Evolutionary conservation across 2,113 vertebrate genomes (phyloP), one percentile per base, ranked within the genome.

Genomic region (Penelope pileata): DNA sequence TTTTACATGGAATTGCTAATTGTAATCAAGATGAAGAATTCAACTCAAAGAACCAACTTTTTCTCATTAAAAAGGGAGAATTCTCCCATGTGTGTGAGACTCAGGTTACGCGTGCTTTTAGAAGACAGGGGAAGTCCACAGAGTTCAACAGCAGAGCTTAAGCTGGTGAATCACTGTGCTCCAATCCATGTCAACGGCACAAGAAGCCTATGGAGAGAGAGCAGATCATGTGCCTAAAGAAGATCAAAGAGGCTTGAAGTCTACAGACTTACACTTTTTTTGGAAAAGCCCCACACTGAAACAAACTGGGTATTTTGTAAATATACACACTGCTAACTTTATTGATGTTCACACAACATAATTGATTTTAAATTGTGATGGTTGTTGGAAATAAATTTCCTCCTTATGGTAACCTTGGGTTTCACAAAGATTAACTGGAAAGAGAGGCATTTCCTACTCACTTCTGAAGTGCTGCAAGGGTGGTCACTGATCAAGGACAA

Each of bases 121-220:
- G 47, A 43, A 16, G 80, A 19, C 40, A 4, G 18, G 67, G 42
- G 36, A 88, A 68, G 42, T 74, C 32, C 8, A 29, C 18, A 23
- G 81, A 45, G 30, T 32, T 94, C 30, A 74, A 32, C 1, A 0
- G 40, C 26, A 76, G 79, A 72, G 34, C 47, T 42, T 23, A 43
- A 8, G 51, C 16, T 86, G 42, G 24, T 76, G 59, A 76, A 77
- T 81, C 54, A 67, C 34, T 54, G 66, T 76, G 23, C n/a, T 73
- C 11, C 40, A 11, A 1, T n/a, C 14, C 21, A 7, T 19, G 24
- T 76, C 56, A 50, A 15, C 26, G 51, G 12, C 0, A 0, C 14
- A 0, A 17, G n/a, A 68, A 40, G 30, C 29, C 16, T 62, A 1
- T 10, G 45, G 27, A 82, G 86, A 68, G 27, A 34, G 9, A 45